Evolutionary conservation across 2,797 vertebrate genomes (phyloP).

Genomic region (Mus spretus): DNA sequence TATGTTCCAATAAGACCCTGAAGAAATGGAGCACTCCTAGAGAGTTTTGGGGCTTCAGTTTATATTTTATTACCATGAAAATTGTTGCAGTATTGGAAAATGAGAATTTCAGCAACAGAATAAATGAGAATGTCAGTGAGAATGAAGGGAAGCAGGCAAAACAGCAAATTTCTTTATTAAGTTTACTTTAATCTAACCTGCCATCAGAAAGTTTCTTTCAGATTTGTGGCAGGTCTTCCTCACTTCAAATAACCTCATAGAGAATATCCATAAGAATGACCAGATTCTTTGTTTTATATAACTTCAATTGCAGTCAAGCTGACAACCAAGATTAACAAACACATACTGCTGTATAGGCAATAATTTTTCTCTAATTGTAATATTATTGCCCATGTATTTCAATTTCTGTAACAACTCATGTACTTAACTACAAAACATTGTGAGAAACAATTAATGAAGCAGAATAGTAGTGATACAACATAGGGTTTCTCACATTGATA

Average conservation of each 20-base stretch:
- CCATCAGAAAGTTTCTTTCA: neutral
- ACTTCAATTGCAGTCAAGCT: neutral
- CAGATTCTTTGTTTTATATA: neutral
- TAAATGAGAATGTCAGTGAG: neutral
- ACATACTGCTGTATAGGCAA: neutral
- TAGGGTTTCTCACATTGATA: conserved; percentile 51
- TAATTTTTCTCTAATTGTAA: neutral
- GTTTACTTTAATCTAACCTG: neutral
- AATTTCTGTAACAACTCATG: neutral
- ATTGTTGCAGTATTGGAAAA: neutral
- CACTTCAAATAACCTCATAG: neutral
- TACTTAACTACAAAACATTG: conserved; percentile 2
- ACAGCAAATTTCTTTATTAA: neutral
- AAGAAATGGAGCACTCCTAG: no score
- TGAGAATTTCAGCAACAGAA: neutral
- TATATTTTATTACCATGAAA: neutral
- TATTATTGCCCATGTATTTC: neutral
- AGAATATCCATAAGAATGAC: neutral
- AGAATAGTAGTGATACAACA: neutral
- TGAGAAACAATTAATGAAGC: conserved; percentile 27
- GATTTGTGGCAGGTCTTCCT: neutral
- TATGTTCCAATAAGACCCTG: no score
- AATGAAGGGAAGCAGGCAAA: neutral
- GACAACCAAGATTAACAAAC: neutral
- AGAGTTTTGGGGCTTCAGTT: neutral